Evolutionary conservation across 2,888 invertebrate genomes (phyloP).

Genomic region (Steinernema scapterisci): DNA sequence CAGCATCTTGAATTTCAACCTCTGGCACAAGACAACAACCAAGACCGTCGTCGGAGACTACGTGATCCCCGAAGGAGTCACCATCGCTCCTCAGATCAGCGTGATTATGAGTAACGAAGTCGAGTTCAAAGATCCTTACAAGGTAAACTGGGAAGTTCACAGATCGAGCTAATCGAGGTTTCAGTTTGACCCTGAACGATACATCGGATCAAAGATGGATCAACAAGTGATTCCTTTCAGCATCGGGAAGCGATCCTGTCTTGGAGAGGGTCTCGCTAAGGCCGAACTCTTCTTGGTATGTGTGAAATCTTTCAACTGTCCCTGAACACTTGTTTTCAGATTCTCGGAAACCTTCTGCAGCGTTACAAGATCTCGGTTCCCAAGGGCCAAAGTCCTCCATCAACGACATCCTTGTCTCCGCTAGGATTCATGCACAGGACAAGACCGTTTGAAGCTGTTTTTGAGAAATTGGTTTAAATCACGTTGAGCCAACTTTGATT

Average conservation of each 20-base stretch:
- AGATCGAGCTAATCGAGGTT: no score
- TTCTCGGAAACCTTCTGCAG: conserved; percentile 2
- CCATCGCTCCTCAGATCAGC: conserved; percentile 18
- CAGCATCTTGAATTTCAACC: conserved; percentile 20
- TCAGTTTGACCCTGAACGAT: background rate
- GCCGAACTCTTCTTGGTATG: conserved; percentile 8
- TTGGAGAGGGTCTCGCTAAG: background rate
- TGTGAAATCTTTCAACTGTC: background rate
- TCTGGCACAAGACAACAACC: conserved; percentile 25
- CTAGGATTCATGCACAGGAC: conserved; percentile 1
- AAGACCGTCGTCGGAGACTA: conserved; percentile 15
- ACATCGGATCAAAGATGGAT: background rate
- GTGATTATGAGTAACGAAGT: conserved; percentile 7
- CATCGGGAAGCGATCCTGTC: conserved; percentile 7
- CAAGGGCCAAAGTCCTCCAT: background rate
- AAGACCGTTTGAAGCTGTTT: conserved; percentile 10
- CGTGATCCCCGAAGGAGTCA: conserved; percentile 13
- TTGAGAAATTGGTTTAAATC: no score
- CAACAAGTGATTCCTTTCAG: conserved; percentile 10
- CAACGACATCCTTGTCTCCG: background rate
- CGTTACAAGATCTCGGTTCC: conserved; percentile 14
- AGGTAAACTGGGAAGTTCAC: background rate
- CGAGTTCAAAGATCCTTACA: conserved; percentile 2
- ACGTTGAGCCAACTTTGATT: no score
- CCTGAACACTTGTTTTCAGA: background rate